These are phyloP conservation scores for Tichodroma muraria DNA, from an alignment of 2,113 vertebrate genomes.

Conservation along the genomic window DNA sequence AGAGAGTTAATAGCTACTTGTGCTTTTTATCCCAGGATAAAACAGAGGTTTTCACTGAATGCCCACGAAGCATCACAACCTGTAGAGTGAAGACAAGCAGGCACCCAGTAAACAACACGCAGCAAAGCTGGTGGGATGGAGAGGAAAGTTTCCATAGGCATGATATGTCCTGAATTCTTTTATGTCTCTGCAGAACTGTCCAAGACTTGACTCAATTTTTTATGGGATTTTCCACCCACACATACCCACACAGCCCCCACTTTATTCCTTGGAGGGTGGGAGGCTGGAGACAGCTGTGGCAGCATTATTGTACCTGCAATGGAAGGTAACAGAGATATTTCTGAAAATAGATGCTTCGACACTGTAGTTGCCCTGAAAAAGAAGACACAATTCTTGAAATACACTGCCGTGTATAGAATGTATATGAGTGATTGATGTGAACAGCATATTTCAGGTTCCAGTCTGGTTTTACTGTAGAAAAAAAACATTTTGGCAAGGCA, in stretches of 20 bases:
- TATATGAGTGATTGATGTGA: neutral
- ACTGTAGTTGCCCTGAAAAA: neutral
- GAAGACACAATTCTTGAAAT: neutral
- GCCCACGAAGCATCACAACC: neutral
- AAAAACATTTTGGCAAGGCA: neutral
- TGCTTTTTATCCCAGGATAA: neutral
- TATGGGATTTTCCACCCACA: neutral
- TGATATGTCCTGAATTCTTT: neutral
- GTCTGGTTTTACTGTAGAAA: neutral
- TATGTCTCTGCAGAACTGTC: neutral
- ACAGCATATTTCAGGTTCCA: neutral
- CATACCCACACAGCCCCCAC: neutral
- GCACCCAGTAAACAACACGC: neutral
- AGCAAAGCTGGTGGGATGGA: neutral
- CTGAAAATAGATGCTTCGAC: neutral
- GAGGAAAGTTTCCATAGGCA: neutral
- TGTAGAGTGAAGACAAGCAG: neutral
- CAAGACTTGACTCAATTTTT: neutral
- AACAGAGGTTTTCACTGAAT: neutral
- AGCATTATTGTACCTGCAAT: neutral
- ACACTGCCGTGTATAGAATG: neutral
- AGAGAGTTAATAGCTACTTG: neutral
- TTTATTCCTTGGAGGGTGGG: neutral
- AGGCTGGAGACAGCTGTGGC: neutral
- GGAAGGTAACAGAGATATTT: neutral